Conservation (phyloP, 2,888 invertebrate species). For the Dysmachus trigonus region DNA sequence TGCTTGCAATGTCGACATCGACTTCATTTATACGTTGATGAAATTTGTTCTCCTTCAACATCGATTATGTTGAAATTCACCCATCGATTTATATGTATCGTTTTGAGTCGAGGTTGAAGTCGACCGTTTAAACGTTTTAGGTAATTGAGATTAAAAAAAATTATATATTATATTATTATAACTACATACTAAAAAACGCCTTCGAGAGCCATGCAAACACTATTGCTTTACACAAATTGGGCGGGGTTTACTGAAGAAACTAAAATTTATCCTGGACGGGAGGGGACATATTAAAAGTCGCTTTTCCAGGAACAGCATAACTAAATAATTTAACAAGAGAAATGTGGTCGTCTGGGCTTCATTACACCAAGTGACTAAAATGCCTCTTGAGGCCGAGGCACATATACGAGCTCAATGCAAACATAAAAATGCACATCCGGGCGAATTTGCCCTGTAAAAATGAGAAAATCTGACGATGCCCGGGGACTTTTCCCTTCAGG, state of each 20-base stretch:
- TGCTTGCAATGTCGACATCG: too few relatives aligned
- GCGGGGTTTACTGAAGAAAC: background rate
- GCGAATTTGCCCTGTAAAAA: background rate
- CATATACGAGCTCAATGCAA: background rate
- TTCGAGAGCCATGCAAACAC: too few relatives aligned
- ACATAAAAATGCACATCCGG: conserved; percentile 12
- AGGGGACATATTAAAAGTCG: background rate
- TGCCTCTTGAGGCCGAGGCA: background rate
- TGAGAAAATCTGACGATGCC: background rate
- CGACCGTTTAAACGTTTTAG: too few relatives aligned
- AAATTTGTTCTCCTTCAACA: too few relatives aligned
- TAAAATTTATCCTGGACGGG: background rate
- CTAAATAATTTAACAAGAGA: background rate
- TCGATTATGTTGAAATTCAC: too few relatives aligned
- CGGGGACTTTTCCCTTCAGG: background rate
- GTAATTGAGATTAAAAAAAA: too few relatives aligned
- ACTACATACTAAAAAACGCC: too few relatives aligned
- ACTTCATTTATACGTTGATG: too few relatives aligned
- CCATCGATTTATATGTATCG: too few relatives aligned
- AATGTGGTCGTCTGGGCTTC: background rate
- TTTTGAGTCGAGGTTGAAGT: too few relatives aligned
- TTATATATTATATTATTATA: too few relatives aligned
- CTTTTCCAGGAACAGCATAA: background rate
- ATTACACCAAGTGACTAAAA: background rate
- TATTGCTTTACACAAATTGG: too few relatives aligned